Evolutionary conservation across 2,113 vertebrate genomes (phyloP).

Genomic region (Addax nasomaculatus): DNA sequence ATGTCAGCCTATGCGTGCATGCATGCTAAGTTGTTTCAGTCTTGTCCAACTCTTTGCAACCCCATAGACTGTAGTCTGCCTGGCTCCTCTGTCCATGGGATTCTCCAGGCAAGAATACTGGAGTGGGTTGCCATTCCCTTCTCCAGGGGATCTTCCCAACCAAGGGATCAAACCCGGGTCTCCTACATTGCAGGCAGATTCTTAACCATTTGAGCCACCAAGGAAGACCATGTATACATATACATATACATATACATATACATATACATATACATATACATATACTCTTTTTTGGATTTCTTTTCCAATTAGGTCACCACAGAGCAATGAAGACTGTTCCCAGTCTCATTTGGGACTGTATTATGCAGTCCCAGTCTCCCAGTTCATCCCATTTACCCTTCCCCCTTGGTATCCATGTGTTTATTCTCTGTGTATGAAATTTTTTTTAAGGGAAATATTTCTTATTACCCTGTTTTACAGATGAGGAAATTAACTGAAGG

Average conservation of each 20-base stretch:
- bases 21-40: background rate
- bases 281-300: background rate
- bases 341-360: accelerated
- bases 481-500: background rate
- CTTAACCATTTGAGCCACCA: background rate
- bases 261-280: too few species aligned
- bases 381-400: background rate
- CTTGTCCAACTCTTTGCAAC: background rate
- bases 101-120: background rate
- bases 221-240: background rate
- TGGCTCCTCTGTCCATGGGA: background rate
- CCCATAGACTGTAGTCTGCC: background rate
- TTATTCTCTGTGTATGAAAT: background rate
- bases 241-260: too few species aligned
- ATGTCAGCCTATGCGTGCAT: background rate
- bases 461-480: background rate
- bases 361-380: background rate
- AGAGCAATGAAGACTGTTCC: background rate
- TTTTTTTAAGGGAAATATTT: background rate
- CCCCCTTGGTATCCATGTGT: background rate
- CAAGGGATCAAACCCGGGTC: background rate
- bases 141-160: background rate
- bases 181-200: background rate
- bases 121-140: background rate
- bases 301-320: background rate